Percentiles rank a stretch among this genome's conserved stretches.
phyloP scores from a whole-genome alignment of 1,140 invertebrate genomes.

The Mycetomoellerius zeteki region DNA sequence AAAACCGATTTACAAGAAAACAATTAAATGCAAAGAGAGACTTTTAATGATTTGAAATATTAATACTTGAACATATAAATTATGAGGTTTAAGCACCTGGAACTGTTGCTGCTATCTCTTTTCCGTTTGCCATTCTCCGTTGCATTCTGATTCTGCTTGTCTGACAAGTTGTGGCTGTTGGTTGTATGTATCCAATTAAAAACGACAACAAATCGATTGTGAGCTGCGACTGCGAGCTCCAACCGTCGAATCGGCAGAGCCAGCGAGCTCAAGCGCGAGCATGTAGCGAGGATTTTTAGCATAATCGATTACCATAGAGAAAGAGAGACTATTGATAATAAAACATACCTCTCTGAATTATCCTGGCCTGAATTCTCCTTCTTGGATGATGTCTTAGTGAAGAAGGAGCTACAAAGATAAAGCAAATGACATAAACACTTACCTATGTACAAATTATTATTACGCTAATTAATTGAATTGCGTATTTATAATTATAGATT shows the following conservation, averaged over 20 bases:
- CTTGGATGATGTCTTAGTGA: constrained; percentile 66
- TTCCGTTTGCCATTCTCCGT: constrained; percentile 68
- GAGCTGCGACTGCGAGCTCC: constrained; percentile 10
- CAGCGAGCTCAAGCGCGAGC: constrained; percentile 27
- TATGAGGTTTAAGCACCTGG: constrained; percentile 47
- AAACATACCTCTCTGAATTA: constrained; percentile 47
- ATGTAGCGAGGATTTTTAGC: constrained; percentile 60
- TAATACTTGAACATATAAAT: not conserved
- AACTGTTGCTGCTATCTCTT: constrained; percentile 56
- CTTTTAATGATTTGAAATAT: not conserved
- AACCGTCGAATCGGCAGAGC: constrained; percentile 20
- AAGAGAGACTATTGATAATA: constrained; percentile 10
- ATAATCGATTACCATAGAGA: constrained; percentile 54
- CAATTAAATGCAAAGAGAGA: not conserved
- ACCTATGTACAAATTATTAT: constrained; percentile 66
- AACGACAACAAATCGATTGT: constrained; percentile 31
- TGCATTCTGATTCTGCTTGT: constrained; percentile 53
- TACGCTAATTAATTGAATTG: not conserved
- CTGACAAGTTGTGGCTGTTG: constrained; percentile 51
- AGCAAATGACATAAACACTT: not conserved
- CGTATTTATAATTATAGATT: not conserved
- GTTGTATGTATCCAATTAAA: constrained; percentile 73
- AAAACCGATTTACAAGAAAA: constrained; percentile 30
- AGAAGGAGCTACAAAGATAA: constrained; percentile 72
- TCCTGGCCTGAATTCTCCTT: constrained; percentile 41